Conservation (phyloP, 2,888 invertebrate genomes). For the Phasia obesa region DNA sequence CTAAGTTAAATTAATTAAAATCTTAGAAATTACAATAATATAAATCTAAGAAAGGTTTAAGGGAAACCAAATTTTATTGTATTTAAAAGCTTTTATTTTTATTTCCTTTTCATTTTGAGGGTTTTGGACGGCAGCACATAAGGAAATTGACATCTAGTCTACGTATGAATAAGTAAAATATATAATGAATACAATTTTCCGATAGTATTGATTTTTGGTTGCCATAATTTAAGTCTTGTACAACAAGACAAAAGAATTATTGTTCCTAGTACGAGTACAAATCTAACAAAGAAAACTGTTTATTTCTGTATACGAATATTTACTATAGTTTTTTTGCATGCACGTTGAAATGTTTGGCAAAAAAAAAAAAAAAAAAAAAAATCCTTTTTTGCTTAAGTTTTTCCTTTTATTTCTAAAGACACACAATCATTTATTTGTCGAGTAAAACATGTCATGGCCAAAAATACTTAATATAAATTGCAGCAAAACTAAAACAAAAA, state of each 20-base stretch:
- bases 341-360: background rate
- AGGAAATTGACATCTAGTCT: constrained; percentile 8
- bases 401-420: background rate
- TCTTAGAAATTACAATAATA: too few species aligned
- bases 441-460: constrained; percentile 38
- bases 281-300: background rate
- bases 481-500: background rate
- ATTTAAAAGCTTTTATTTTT: constrained; percentile 14
- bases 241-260: constrained; percentile 13
- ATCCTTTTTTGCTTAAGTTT: background rate
- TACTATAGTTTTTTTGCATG: background rate
- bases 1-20: too few species aligned
- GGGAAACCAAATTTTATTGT: background rate
- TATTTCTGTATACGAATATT: background rate
- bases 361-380: background rate
- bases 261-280: background rate
- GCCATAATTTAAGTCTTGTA: constrained; percentile 12
- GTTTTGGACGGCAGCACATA: background rate
- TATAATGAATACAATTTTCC: too few species aligned
- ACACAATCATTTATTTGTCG: background rate
- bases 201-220: constrained; percentile 35
- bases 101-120: constrained; percentile 1
- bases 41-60: too few species aligned
- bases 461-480: constrained; percentile 1
- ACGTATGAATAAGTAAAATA: background rate